Conservation (phyloP, 1,140 invertebrate species). For the Zaprionus ornatus region DNA sequence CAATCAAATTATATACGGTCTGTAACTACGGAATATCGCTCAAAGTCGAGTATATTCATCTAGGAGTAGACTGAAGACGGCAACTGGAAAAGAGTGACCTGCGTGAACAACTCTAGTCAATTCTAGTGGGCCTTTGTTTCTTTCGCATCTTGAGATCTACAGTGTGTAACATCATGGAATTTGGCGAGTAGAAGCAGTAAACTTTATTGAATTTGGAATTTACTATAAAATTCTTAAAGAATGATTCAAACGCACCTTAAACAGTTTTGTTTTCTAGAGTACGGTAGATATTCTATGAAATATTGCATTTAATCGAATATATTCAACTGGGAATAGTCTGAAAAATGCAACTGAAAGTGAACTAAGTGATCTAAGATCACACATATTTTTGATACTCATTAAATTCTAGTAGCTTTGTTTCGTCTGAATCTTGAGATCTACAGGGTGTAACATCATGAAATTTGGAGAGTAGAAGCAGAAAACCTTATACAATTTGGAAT, state of each 20-base stretch:
- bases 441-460: background rate
- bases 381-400: background rate
- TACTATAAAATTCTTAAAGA: too few relatives aligned
- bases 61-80: background rate
- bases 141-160: background rate
- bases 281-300: background rate
- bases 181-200: background rate
- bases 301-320: background rate
- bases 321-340: background rate
- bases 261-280: too few relatives aligned
- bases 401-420: background rate
- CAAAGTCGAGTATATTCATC: background rate
- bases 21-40: background rate
- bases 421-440: background rate
- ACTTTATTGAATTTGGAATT: too few relatives aligned
- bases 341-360: background rate
- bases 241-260: too few relatives aligned
- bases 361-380: too few relatives aligned
- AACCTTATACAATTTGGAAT: too few relatives aligned
- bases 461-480: background rate
- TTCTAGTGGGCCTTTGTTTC: background rate
- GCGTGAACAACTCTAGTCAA: background rate
- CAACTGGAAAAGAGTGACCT: background rate
- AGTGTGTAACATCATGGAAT: background rate
- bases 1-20: slow-evolving; percentile 38